These are phyloP conservation scores for Pomatorhinus ruficollis DNA, from an alignment of 2,113 vertebrate genomes.

Conservation along the genomic window DNA sequence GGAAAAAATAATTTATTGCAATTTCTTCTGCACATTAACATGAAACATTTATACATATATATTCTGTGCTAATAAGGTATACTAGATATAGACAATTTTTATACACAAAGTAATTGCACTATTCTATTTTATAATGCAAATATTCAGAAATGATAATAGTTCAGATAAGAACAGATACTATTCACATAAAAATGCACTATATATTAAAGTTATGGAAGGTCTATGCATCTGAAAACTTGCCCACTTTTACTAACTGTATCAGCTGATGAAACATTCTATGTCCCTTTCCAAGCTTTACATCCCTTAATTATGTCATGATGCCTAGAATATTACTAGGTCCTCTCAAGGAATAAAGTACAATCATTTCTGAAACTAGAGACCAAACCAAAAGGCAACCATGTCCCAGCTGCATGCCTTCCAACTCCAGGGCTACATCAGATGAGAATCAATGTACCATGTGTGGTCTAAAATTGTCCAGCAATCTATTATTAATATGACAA, in stretches of 20 bases:
- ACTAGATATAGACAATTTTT: slow-evolving; percentile 65
- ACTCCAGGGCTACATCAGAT: not conserved
- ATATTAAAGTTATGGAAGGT: not conserved
- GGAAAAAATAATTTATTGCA: slow-evolving; percentile 84
- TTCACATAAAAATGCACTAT: slow-evolving; percentile 39
- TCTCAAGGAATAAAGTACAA: slow-evolving; percentile 24
- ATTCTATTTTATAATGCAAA: slow-evolving; percentile 63
- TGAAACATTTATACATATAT: slow-evolving; percentile 75
- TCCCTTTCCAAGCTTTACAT: not conserved
- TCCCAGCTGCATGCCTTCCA: not conserved
- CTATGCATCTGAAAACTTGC: not conserved
- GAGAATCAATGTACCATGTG: not conserved
- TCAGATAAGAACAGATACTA: slow-evolving; percentile 44
- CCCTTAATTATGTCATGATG: not conserved
- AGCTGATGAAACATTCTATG: not conserved
- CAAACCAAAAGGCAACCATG: not conserved
- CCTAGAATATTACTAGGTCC: not conserved
- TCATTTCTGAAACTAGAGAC: not conserved
- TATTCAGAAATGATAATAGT: slow-evolving; percentile 66
- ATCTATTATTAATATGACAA: not conserved
- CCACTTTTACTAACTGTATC: not conserved
- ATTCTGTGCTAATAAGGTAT: slow-evolving; percentile 57
- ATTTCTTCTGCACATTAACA: slow-evolving; percentile 71
- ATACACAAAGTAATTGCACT: slow-evolving; percentile 67
- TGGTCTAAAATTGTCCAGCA: not conserved